These are phyloP conservation scores for Rhabdophis nuchalis DNA, from an alignment of 2,797 vertebrate species.

Conservation along the genomic window DNA sequence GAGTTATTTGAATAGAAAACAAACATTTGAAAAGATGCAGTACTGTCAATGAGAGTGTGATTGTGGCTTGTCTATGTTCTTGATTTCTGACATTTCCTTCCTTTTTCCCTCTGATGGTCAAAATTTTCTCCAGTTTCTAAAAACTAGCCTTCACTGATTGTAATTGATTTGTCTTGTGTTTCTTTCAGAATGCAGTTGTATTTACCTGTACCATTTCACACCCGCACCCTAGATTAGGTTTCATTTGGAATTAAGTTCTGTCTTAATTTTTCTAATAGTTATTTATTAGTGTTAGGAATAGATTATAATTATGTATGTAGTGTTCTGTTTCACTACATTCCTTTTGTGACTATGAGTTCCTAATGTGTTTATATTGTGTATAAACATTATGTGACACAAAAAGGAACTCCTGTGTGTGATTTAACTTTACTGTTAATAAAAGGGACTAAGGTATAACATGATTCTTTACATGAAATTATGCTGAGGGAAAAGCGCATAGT, in stretches of 20 bases:
- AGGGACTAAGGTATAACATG: background rate
- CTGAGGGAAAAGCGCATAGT: background rate
- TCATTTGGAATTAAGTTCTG: background rate
- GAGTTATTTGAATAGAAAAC: background rate
- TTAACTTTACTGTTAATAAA: background rate
- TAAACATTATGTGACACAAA: background rate
- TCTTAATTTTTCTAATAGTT: background rate
- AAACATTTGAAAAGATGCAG: background rate
- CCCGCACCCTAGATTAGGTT: background rate
- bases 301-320: background rate
- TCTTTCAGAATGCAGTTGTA: background rate
- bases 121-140: background rate
- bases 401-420: background rate
- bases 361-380: background rate
- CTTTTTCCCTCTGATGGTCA: background rate
- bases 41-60: background rate
- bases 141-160: background rate
- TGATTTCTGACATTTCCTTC: background rate
- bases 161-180: background rate
- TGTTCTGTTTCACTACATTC: background rate
- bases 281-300: background rate
- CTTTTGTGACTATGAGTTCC: background rate
- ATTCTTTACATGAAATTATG: background rate
- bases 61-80: background rate
- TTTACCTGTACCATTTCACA: background rate